Base-by-base conservation (phyloP, 2,113 vertebrate genomes). In the Thryonomys swinderianus region DNA sequence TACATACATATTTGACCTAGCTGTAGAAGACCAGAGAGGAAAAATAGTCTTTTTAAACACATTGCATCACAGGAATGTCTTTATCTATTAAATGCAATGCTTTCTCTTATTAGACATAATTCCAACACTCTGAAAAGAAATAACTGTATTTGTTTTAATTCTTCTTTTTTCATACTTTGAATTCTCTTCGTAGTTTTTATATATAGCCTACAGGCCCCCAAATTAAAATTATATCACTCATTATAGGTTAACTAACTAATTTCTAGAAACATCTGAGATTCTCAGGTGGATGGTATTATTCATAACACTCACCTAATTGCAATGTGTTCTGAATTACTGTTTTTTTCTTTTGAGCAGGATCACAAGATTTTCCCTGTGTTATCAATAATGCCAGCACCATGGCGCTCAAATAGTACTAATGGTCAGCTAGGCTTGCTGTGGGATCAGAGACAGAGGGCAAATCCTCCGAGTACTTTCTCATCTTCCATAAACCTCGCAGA, bases 231-330 rank as follows among this genome's bases (percentile, higher is more conserved):
- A 82, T 7, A 57, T 61, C 10, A 30, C 71, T 80, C 11, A 73
- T 94, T 86, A 59, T 34, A 69, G 14, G 18, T 51, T 86, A 93
- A 66, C 62, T 8, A 88, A 51, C 40, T 89, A 76, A 88, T 61
- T 69, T 81, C 48, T 79, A 51, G 64, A 30, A 66, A 86, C 40
- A 3, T 17, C 30, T 61, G 48, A 85, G 37, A 76, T 87, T 93
- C 53, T 62, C 53, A 76, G 83, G 34, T 84, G 64, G 93, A 87
- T 89, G 3, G 0, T 87, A 4, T 66, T 61, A 89, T 30, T 27
- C 78, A n/a, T 67, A 93, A 86, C 79, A 30, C 10, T 40, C 62
- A 11, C 18, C 48, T 85, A 80, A 79, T 76, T 88, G 37, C 34
- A 85, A 0, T 69, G 82, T 71, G 12, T 83, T 90, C 55, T 62